Evolutionary conservation across 2,797 vertebrate species (phyloP).

Genomic region (Takifugu ocellatus): DNA sequence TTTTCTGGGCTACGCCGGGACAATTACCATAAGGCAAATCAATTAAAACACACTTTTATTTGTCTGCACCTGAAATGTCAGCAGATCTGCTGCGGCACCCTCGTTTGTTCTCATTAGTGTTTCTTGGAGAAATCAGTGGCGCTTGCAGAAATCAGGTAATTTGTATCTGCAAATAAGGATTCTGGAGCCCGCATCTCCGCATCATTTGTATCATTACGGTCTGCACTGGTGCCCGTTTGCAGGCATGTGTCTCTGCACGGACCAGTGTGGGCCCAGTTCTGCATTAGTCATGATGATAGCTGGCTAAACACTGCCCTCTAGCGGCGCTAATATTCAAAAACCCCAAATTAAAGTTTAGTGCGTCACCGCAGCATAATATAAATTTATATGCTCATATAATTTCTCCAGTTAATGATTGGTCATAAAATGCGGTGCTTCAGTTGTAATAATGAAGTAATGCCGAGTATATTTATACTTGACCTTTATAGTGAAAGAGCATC

Average conservation of each 20-base stretch:
- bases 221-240: slow-evolving; percentile 20
- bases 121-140: slow-evolving; percentile 73
- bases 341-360: slow-evolving; percentile 23
- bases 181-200: slow-evolving; percentile 41
- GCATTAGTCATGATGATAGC: slow-evolving; percentile 44
- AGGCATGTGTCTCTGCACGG: slow-evolving; percentile 12
- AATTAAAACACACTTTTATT: slow-evolving; percentile 71
- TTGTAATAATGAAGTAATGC: neutral
- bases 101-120: slow-evolving; percentile 82
- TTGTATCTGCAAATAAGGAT: slow-evolving; percentile 73
- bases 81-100: slow-evolving; percentile 65
- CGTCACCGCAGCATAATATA: neutral
- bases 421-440: neutral
- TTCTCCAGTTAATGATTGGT: neutral
- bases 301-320: slow-evolving; percentile 72
- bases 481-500: no score
- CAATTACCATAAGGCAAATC: slow-evolving; percentile 64
- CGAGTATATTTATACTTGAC: no score
- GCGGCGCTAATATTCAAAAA: slow-evolving; percentile 42
- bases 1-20: slow-evolving; percentile 16
- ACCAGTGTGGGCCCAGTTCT: slow-evolving; percentile 40
- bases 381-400: neutral
- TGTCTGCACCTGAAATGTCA: slow-evolving; percentile 67
- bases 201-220: slow-evolving; percentile 59
- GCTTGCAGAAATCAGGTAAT: slow-evolving; percentile 75